Base-by-base conservation (phyloP, 2,113 vertebrate species). In the Thomomys bottae region DNA sequence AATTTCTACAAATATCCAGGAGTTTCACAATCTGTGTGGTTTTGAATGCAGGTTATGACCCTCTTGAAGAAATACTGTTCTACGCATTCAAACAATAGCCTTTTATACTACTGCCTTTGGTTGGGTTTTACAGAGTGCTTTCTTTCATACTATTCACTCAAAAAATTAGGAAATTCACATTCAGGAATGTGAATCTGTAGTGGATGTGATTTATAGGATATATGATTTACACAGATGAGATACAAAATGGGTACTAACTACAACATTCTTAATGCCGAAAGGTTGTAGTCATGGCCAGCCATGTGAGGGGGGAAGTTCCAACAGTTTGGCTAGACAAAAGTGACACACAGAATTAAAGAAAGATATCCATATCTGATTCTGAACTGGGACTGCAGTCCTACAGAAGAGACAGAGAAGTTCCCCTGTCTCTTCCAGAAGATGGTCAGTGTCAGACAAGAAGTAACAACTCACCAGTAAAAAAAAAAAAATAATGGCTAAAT, bases 1-100 rank as follows among this genome's bases (percentile, higher is more conserved):
- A 81, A 45, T 79, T 89, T 96, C 86, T 92, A 90, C 90, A 94
- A 94, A 90, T 92, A 94, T 17, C 59, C 73, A 21, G 3, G 70
- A 77, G 17, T 93, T 95, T 90, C 42, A 49, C 92, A 88, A 72
- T 93, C 26, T 90, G 49, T 59, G 20, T 70, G 88, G 23, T 42
- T 89, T 18, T 89, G 36, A 94, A 93, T 73, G 34, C 40, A 94
- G 17, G 28, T 90, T 89, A 45, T 93, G 88, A 94, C 70, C 93
- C 40, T 40, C 26, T 12, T 80, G 76, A 40, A 7, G 45, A 91
- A 89, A 66, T 82, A 42, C 59, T 68, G 63, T 57, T 92, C 88
- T 94, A 30, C 67, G 93, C 83, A 94, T 94, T 83, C 67, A 94
- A 83, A 84, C 70, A 92, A 57, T 84, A 92, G 73, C 80, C 40